Evolutionary conservation across 2,888 invertebrate genomes (phyloP), one percentile per base, ranked within the genome.

Genomic region (Phyto melanocephala): DNA sequence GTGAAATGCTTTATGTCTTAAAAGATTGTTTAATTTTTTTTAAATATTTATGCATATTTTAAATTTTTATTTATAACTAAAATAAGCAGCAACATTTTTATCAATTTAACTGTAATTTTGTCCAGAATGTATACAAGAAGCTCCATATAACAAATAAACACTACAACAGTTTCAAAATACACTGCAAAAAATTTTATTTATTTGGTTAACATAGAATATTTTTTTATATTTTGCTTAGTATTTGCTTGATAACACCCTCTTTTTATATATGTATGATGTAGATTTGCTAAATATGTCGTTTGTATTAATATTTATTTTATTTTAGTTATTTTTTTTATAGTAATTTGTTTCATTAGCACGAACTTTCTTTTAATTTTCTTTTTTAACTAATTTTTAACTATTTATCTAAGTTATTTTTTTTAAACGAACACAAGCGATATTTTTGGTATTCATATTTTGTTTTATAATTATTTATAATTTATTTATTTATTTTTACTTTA

Each of bases 341-440:
- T 56, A 15, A 10, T 33, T 33, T 4, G 10, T 33, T 56, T 45
- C 33, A 2, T 15, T 45, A 6, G 2, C 45, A 2, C 8, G 15
- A 33, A 56, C 33, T 28, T 28, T 60, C 13, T n/a, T n/a, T 17
- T 42, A 35, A 22, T 52, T 47, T 45, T 47, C 33, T 54, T 52
- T 63, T n/a, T n/a, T n/a, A n/a, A 40, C 22, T 52, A 50, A 56
- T 60, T 60, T 52, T 67, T 35, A 17, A 8, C 20, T 47, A 28
- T 37, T 63, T n/a, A 56, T 37, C 33, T 15, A 40, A 50, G n/a
- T n/a, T n/a, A n/a, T 45, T 67, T 72, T 77, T 22, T 45, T 60
- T 28, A 11, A 37, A 22, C 37, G 75, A 81, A 76, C 80, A 75
- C 80, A 81, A 52, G 62, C 71, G 37, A 65, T 63, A 50, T 47